Conservation (phyloP, 2,888 invertebrate genomes). For the Pomacea canaliculata region DNA sequence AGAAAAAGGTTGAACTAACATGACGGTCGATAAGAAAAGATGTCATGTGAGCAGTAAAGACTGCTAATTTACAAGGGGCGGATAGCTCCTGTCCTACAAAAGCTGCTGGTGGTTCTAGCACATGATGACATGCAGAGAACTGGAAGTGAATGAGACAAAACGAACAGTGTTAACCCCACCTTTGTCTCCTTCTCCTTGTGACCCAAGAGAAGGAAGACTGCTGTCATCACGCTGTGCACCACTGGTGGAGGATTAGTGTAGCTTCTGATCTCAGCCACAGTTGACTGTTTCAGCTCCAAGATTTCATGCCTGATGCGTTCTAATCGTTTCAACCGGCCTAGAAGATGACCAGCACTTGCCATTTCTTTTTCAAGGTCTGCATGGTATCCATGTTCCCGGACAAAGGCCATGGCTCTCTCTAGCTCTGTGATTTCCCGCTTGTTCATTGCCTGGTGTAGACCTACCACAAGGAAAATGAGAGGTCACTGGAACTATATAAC, state of each 20-base stretch:
- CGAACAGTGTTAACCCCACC: slow-evolving; percentile 39
- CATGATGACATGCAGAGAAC: too few species aligned
- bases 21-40: too few species aligned
- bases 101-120: too few species aligned
- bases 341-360: slow-evolving; percentile 55
- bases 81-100: too few species aligned
- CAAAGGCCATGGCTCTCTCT: slow-evolving; percentile 61
- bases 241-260: slow-evolving; percentile 64
- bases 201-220: slow-evolving; percentile 64
- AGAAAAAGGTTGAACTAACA: too few species aligned
- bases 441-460: slow-evolving; percentile 59
- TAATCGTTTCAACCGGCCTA: slow-evolving; percentile 51
- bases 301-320: slow-evolving; percentile 58
- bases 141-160: too few species aligned
- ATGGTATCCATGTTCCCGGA: slow-evolving; percentile 63
- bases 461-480: slow-evolving; percentile 36
- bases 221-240: slow-evolving; percentile 67
- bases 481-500: not conserved
- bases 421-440: slow-evolving; percentile 58
- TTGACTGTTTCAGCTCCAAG: slow-evolving; percentile 64
- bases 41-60: too few species aligned
- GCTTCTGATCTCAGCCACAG: slow-evolving; percentile 67
- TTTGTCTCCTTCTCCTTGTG: slow-evolving; percentile 65
- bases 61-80: too few species aligned
- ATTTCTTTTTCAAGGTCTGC: slow-evolving; percentile 58